Evolutionary conservation across 2,797 vertebrate species (phyloP).

Genomic region (Enteromius argenteus): DNA sequence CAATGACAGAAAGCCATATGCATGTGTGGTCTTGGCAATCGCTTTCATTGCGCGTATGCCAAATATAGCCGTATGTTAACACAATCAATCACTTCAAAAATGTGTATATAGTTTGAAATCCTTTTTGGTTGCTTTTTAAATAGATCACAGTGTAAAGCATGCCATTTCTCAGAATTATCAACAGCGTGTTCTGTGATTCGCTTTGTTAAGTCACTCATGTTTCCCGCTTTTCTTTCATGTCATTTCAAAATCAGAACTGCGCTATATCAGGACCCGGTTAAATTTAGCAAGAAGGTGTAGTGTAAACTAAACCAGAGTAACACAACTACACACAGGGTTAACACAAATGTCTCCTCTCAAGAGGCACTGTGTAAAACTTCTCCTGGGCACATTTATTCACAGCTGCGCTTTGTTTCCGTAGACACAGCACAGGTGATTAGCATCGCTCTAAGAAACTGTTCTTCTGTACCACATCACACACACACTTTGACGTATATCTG

Average conservation of each 20-base stretch:
- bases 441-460: constrained; percentile 71
- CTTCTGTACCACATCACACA: constrained; percentile 67
- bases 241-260: constrained; percentile 23
- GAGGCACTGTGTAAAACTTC: constrained; percentile 57
- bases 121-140: constrained; percentile 27
- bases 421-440: constrained; percentile 79
- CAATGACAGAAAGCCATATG: constrained; percentile 27
- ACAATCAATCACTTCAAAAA: constrained; percentile 33
- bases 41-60: neutral
- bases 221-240: constrained; percentile 21
- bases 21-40: constrained; percentile 47
- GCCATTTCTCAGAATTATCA: constrained; percentile 11
- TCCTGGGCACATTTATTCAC: constrained; percentile 58
- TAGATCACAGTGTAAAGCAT: constrained; percentile 20
- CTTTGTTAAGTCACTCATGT: constrained; percentile 41
- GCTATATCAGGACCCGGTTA: constrained; percentile 12
- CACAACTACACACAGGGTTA: constrained; percentile 70
- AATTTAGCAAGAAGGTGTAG: constrained; percentile 43
- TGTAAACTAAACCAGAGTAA: constrained; percentile 58
- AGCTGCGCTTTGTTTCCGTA: constrained; percentile 71
- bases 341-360: constrained; percentile 69
- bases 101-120: constrained; percentile 35
- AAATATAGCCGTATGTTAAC: constrained; percentile 42
- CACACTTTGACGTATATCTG: constrained; percentile 64
- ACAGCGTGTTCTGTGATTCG: neutral